Evolutionary conservation across 2,888 invertebrate genomes (phyloP), one percentile per base, ranked within the genome.

Genomic region (Vanessa cardui): DNA sequence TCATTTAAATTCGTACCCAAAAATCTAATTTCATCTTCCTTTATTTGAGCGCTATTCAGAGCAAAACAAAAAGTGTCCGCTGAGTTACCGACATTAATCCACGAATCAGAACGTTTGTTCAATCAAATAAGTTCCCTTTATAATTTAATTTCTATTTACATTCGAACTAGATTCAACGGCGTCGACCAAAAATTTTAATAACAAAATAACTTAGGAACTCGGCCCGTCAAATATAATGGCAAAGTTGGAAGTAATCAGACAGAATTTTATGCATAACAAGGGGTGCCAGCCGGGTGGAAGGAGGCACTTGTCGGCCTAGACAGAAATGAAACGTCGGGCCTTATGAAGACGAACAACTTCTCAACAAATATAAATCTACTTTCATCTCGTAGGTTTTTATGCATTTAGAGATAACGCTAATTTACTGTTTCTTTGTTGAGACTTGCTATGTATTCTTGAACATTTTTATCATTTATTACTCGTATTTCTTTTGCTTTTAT

Each of bases 211-310:
- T 92, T 91, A 83, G 84, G 82, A 90, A 90, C 90, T 84, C 80
- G 83, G 83, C 88, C 88, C 89, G 90, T 90, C 90, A 89, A 89
- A 90, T 90, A 90, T 92, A 92, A 92, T 90, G 88, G 89, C 89
- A 83, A 91, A 92, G 90, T 92, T 90, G 85, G 86, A 88, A 90
- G 90, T 91, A 91, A 92, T 92, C 92, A 91, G 91, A 90, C 90
- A 89, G 90, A 90, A 92, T 91, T 91, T 90, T 90, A 92, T 92
- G 92, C 92, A 90, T 90, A 91, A 90, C 89, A 89, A 89, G 89
- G 90, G 89, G 89, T 84, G 83, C 33, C 47, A 39, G 47, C 16
- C 83, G 80, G 77, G 73, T 78, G 77, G 75, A 76, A 76, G 84
- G 84, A 80, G 85, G 84, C 89, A 87, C 88, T 90, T 89, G 89